Percentiles rank a stretch among this genome's conserved stretches.
phyloP scores from a whole-genome alignment of 2,113 vertebrate genomes.

The Phoxinus phoxinus region DNA sequence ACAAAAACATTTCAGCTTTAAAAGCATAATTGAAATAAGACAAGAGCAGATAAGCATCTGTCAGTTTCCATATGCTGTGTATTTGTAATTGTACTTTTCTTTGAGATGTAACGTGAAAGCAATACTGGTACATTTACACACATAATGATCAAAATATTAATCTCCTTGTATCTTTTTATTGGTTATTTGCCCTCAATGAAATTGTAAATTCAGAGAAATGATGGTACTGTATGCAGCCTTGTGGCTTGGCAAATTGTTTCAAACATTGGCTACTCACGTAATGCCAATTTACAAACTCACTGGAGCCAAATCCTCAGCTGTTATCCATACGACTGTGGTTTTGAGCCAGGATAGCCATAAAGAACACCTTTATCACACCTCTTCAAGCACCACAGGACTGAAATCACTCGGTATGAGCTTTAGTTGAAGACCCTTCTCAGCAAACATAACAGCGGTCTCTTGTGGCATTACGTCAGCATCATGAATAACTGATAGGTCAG shows the following conservation, averaged over 20 bases:
- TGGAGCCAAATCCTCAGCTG: background rate
- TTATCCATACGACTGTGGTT: background rate
- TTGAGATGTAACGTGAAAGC: background rate
- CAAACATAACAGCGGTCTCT: conserved; percentile 24
- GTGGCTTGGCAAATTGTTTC: background rate
- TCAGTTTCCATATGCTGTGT: conserved; percentile 16
- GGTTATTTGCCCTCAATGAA: background rate
- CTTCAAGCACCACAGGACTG: background rate
- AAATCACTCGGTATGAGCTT: background rate
- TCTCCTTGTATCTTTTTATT: background rate
- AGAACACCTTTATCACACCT: background rate
- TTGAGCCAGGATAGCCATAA: background rate
- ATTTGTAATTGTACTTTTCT: conserved; percentile 13
- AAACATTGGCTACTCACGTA: background rate
- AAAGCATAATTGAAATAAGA: conserved; percentile 27
- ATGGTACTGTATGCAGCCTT: background rate
- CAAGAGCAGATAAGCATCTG: conserved; percentile 3
- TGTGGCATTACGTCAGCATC: conserved; percentile 22
- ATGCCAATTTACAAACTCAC: background rate
- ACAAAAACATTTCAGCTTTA: conserved; percentile 19
- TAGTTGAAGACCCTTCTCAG: conserved; percentile 11
- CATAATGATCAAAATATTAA: background rate
- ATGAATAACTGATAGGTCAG: conserved; percentile 28
- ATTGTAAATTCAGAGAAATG: background rate
- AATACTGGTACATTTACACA: background rate